Evolutionary conservation across 2,113 vertebrate genomes (phyloP).

Genomic region (Theristicus caerulescens): DNA sequence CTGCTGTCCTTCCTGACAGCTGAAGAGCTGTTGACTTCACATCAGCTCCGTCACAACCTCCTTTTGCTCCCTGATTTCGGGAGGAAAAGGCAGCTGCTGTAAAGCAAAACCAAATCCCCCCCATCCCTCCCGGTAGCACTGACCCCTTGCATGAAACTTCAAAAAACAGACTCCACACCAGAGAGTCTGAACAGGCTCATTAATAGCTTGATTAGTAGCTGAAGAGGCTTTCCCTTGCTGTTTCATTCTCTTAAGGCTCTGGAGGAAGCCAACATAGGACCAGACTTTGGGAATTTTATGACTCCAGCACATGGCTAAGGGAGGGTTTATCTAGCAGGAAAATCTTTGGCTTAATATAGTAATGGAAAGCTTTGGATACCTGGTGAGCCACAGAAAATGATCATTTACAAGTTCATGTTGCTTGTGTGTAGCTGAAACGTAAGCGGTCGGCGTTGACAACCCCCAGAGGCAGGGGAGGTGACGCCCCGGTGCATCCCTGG

Average conservation of each 20-base stretch:
- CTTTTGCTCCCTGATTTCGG: not conserved
- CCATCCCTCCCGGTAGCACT: not conserved
- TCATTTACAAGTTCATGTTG: accelerated
- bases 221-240: not conserved
- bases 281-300: not conserved
- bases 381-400: not conserved
- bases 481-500: accelerated
- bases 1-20: not conserved
- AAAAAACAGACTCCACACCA: not conserved
- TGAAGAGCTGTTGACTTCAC: not conserved
- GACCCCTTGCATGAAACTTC: not conserved
- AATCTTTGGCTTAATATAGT: not conserved
- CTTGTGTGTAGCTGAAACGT: accelerated
- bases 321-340: not conserved
- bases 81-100: not conserved
- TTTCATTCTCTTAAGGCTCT: not conserved
- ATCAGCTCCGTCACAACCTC: not conserved
- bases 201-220: not conserved
- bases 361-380: not conserved
- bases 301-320: not conserved
- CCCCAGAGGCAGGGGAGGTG: not conserved
- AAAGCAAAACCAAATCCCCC: not conserved
- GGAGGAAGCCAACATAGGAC: not conserved
- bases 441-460: accelerated
- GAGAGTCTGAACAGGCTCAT: not conserved